Evolutionary conservation across 1,140 invertebrate genomes (phyloP).

Genomic region (Lepidostoma basale): DNA sequence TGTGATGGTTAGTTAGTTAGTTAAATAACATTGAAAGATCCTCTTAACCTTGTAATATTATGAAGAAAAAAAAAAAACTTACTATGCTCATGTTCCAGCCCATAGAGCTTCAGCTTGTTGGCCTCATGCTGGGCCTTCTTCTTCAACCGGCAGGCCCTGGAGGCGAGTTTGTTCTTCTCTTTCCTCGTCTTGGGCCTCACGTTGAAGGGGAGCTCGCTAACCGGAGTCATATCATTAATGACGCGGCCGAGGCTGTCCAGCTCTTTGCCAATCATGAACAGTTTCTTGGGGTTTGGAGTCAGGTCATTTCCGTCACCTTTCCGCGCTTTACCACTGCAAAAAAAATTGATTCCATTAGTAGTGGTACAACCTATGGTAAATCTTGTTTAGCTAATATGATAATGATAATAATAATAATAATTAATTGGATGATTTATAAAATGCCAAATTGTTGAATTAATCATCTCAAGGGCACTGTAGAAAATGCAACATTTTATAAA

Average conservation of each 20-base stretch:
- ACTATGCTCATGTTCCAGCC: conserved; percentile 94
- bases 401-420: too few relatives aligned
- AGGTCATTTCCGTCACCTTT: conserved; percentile 98
- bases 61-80: conserved; percentile 54
- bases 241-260: conserved; percentile 87
- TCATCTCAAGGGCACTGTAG: too few relatives aligned
- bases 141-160: conserved; percentile 91
- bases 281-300: conserved; percentile 91
- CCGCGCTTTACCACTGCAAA: conserved; percentile 84
- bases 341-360: background rate
- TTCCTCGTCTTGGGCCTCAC: conserved; percentile 90
- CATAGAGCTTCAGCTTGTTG: conserved; percentile 93
- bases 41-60: background rate
- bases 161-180: conserved; percentile 97
- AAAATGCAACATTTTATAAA: too few relatives aligned
- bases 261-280: conserved; percentile 90
- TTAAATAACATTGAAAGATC: background rate
- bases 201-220: conserved; percentile 90
- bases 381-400: too few relatives aligned
- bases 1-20: too few relatives aligned
- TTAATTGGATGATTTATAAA: too few relatives aligned
- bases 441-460: too few relatives aligned
- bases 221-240: conserved; percentile 95
- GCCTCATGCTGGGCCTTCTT: conserved; percentile 95
- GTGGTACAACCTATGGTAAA: too few relatives aligned